A percentile compares a stretch with the other conserved stretches of the same genome.
Conservation (phyloP, 2,888 invertebrate species). For the Cephus sareptanus region DNA sequence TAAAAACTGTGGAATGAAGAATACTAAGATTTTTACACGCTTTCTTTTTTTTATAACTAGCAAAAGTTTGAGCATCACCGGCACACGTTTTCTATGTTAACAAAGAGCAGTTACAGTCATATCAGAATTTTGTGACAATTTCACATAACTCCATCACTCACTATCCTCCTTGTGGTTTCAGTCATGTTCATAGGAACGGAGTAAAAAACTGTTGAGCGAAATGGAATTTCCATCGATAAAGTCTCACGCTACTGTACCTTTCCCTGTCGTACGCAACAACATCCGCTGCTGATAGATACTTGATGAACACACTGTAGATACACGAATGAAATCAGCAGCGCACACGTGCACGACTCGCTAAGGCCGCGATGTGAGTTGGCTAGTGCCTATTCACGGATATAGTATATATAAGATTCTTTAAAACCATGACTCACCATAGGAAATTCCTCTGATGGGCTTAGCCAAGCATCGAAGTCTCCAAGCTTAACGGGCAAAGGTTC, state of each 20-base stretch:
- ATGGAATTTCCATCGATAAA: not conserved
- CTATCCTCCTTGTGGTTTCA: not conserved
- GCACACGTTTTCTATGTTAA: not conserved
- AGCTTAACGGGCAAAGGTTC: not conserved
- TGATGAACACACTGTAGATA: not conserved
- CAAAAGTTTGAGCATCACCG: not conserved
- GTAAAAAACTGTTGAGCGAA: not conserved
- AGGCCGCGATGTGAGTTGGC: not conserved
- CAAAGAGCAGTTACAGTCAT: not conserved
- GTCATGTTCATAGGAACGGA: not conserved
- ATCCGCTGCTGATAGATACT: not conserved
- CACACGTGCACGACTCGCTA: not conserved
- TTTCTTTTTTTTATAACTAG: not conserved
- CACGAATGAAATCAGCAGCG: not conserved
- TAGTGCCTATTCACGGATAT: not conserved
- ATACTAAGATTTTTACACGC: not conserved
- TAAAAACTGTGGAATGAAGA: not conserved
- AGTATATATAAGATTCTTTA: slow-evolving; percentile 27
- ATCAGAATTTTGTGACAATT: not conserved
- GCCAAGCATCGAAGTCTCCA: slow-evolving; percentile 18
- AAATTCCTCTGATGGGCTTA: slow-evolving; percentile 19
- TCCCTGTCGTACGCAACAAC: not conserved
- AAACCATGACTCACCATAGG: slow-evolving; percentile 51
- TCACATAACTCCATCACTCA: not conserved
- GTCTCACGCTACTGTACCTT: not conserved